Evolutionary conservation across 2,888 invertebrate genomes (phyloP), one percentile per base, ranked within the genome.

Genomic region (Timema podura): DNA sequence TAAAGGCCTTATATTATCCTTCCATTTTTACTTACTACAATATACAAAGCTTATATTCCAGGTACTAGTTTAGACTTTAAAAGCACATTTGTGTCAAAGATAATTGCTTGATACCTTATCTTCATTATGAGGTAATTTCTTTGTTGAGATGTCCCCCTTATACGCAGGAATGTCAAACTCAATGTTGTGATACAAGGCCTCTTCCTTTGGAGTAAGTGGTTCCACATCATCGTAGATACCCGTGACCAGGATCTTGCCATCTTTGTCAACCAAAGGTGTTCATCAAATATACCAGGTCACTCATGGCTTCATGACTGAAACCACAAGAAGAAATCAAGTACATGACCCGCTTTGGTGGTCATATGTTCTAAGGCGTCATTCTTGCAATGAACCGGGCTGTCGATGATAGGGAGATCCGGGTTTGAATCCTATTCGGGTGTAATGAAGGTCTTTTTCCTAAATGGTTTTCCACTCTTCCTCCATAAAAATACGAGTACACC

Each of bases 241-340:
- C 7, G 92, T 90, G 68, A 98, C 84, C 47, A 91, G 83, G 76
- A 99, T 96, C 75, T 89, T 90, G 7, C 97, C 97, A 75, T 95
- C 87, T 72, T 89, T 89, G 79, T 96, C 95, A 0, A 94, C 90
- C 73, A 99, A n/a, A 83, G 11, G 89, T 87, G 78, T 90, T 88
- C 83, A 99, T 85, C 64, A 99, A 81, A 79, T 92, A 91, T 73
- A 97, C 87, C 67, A 99, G 85, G 84, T 98, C 98, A 1, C 91
- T 84, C 94, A 97, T 93, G 0, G 92, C 96, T 82, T 95, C 95
- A 78, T 89, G 87, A 6, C 88, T 88, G 77, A 81, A 82, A 77
- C 82, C 82, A 68, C 65, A 73, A 61, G 46, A 45, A 11, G 44
- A 46, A 70, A 47, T 46, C 49, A 65, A 48, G n/a, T n/a, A n/a